Evolutionary conservation across 64 coral and sea anemone species (phyloP), one percentile per base, ranked within the genome.

Genomic region (Dendrophyllia cribrosa): DNA sequence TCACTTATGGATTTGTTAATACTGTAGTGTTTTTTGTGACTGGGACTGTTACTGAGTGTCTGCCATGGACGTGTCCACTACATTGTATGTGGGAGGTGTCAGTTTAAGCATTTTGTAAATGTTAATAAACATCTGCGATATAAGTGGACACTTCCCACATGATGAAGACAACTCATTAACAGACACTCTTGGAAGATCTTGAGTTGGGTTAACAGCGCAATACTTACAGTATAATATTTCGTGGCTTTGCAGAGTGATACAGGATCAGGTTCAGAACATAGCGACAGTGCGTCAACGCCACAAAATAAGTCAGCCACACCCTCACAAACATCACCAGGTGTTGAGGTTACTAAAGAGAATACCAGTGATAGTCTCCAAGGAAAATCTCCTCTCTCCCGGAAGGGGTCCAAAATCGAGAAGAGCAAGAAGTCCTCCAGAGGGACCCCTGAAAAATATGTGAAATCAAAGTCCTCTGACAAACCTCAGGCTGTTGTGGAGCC

Each of bases 381-480:
- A 21, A 84, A 84, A 20, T 66, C 46, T 49, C 47, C 80, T 50
- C 47, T 52, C 63, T 66, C 62, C 20, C 60, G 61, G 34, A 66
- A 68, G 45, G 61, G 3, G 9, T 84, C 80, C 9, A 84, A 84
- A 68, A 44, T 10, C 49, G 79, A 83, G 7, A 83, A 21, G 34
- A 84, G 45, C 45, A 84, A 68, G 80, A 84, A 67, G 20, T 67
- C 63, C 3, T 22, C 62, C 7, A 47, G 16, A 84, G 80, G 62
- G n/a, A 84, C 80, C 20, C 44, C 80, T 67, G 80, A 84, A 67
- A 84, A 67, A 84, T 16, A 17, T 49, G 44, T 50, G 3, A 84
- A 67, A 52, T 84, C 80, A 19, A 84, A 84, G 62, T 84, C 80
- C 22, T 61, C 80, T 15, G 80, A 84, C 45, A 84, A 84, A 51